phyloP scores from a whole-genome alignment of 2,888 invertebrate species.

The Apodemia duryi region DNA sequence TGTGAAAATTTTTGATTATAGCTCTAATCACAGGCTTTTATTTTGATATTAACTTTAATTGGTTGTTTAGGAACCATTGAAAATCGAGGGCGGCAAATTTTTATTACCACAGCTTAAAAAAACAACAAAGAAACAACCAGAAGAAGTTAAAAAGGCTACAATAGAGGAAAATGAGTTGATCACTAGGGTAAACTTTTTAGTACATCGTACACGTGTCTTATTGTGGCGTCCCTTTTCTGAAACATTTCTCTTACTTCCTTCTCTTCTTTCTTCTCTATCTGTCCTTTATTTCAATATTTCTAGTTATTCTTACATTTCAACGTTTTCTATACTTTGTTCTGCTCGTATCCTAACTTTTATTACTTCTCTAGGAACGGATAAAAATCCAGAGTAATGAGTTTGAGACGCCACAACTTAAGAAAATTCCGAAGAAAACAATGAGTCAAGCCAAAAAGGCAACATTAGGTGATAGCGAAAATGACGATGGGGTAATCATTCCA shows the following conservation, averaged over 20 bases:
- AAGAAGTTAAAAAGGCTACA: conserved; percentile 58
- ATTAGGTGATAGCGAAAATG: conserved; percentile 37
- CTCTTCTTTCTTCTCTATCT: conserved; percentile 8
- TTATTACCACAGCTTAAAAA: conserved; percentile 72
- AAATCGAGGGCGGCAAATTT: conserved; percentile 69
- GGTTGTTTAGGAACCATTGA: conserved; percentile 67
- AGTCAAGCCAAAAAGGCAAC: conserved; percentile 15
- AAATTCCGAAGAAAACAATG: conserved; percentile 18
- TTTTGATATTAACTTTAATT: conserved; percentile 50
- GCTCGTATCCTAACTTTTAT: conserved; percentile 14
- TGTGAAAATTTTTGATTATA: conserved; percentile 45
- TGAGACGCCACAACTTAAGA: conserved; percentile 21
- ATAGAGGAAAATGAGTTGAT: conserved; percentile 42
- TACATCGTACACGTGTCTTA: conserved; percentile 23
- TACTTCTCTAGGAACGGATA: conserved; percentile 20
- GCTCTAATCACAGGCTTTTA: conserved; percentile 47
- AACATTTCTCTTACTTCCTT: neutral
- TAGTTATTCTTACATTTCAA: conserved; percentile 11
- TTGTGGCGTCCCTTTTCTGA: conserved; percentile 28
- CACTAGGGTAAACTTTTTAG: conserved; percentile 54
- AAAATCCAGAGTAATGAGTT: conserved; percentile 17
- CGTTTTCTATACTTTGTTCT: conserved; percentile 3
- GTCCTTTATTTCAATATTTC: conserved; percentile 14
- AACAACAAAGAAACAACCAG: conserved; percentile 60
- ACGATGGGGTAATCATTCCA: conserved; percentile 58